phyloP scores from a whole-genome alignment of 1,140 invertebrate species.

The Rhagoletis zephyria region DNA sequence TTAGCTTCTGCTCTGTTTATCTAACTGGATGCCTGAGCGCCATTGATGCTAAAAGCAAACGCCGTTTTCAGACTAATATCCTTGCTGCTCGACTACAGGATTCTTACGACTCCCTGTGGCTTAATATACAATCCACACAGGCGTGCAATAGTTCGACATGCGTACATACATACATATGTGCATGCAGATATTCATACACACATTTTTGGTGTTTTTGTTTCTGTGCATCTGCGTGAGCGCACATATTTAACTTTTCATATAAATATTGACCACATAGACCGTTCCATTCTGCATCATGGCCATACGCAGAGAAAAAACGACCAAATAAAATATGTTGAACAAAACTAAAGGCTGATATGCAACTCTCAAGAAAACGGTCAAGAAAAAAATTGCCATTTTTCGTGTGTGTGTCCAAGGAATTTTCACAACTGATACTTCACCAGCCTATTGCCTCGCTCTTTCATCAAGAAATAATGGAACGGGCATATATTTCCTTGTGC shows the following conservation, averaged over 20 bases:
- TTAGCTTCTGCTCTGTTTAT: neutral
- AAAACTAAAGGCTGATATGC: no score
- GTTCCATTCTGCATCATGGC: neutral
- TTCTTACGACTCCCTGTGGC: conserved; percentile 43
- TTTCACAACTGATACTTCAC: no score
- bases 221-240: conserved; percentile 32
- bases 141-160: neutral
- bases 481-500: no score
- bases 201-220: neutral
- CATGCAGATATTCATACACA: neutral
- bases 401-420: no score
- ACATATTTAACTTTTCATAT: conserved; percentile 30
- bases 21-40: neutral
- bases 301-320: neutral
- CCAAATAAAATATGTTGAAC: no score
- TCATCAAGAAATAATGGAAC: no score
- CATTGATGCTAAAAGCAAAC: neutral
- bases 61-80: conserved; percentile 7
- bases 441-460: no score
- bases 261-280: conserved; percentile 3
- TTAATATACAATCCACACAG: conserved; percentile 37
- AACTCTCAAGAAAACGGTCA: no score
- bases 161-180: neutral
- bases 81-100: neutral
- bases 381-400: no score